These are phyloP conservation scores for Trissolcus japonicus DNA, from an alignment of 2,888 invertebrate genomes.

Conservation along the genomic window DNA sequence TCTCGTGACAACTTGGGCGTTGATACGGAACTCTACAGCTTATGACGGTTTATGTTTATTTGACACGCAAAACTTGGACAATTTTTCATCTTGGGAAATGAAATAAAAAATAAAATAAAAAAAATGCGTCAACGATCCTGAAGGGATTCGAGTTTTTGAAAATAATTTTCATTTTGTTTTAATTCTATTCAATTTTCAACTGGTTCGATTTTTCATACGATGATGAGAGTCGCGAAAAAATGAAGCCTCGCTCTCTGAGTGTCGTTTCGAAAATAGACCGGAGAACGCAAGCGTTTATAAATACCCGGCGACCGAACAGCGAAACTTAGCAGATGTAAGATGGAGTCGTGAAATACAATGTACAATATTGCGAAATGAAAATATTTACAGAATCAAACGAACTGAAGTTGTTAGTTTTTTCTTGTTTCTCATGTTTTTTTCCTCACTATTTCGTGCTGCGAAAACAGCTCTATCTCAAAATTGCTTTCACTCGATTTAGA, in stretches of 20 bases:
- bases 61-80: conserved; percentile 1
- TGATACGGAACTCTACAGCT: not conserved
- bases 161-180: no score
- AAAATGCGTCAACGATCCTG: not conserved
- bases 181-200: conserved; percentile 16
- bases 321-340: conserved; percentile 21
- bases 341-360: conserved; percentile 44
- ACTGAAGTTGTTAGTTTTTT: no score
- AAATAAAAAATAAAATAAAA: no score
- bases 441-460: no score
- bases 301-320: conserved; percentile 41
- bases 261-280: conserved; percentile 38
- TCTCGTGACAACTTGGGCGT: not conserved
- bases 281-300: conserved; percentile 45
- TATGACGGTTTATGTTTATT: conserved; percentile 17
- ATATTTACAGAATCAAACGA: conserved; percentile 17
- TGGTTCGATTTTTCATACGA: conserved; percentile 24
- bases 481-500: no score
- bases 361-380: conserved; percentile 40
- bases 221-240: conserved; percentile 20
- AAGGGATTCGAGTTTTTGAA: not conserved
- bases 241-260: conserved; percentile 18
- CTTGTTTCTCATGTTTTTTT: no score
- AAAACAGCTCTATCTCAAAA: no score
- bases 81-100: conserved; percentile 5